Evolutionary conservation across 2,888 invertebrate species (phyloP), one percentile per base, ranked within the genome.

Genomic region (Sepiola atlantica): DNA sequence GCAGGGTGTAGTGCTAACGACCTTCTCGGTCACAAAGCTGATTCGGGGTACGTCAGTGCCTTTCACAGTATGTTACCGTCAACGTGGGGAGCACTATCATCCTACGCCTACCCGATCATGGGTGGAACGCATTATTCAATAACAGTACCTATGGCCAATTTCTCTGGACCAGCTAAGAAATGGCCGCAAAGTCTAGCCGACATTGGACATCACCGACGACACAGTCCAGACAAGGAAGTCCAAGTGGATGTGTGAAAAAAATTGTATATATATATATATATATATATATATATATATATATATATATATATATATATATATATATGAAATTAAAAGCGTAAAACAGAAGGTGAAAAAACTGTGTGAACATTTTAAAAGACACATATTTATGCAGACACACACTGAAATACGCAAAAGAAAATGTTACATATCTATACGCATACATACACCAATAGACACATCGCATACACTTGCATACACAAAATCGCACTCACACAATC

Each of bases 31-130:
- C 61, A n/a, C 12, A 93, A 93, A 57, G 57, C 93, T 16, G 93
- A 93, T 28, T 35, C 93, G 35, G 61, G 57, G 35, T 93, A 93
- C 93, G 93, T 61, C 93, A 93, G 93, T 93, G 93, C 93, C 93
- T 93, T 93, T 35, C 93, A 93, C 93, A 93, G 93, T 35, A 93
- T 93, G 93, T 57, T 93, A 55, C 93, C 93, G 28, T 93, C 93
- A 28, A 93, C 93, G 57, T 93, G 93, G 93, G 61, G 93, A 20
- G 93, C 93, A 18, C 55, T 93, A 4, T 93, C 93, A 54, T 57
- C 93, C 55, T 93, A 93, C 93, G 93, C 93, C 35, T 93, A 93
- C 55, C 93, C 93, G 35, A 93, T 93, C 54, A 93, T 93, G 93
- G 61, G 93, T 61, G 93, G 93, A 35, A 93, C 55, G 28, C 93